Conservation (phyloP, 2,797 vertebrate species). For the Salarias fasciatus region DNA sequence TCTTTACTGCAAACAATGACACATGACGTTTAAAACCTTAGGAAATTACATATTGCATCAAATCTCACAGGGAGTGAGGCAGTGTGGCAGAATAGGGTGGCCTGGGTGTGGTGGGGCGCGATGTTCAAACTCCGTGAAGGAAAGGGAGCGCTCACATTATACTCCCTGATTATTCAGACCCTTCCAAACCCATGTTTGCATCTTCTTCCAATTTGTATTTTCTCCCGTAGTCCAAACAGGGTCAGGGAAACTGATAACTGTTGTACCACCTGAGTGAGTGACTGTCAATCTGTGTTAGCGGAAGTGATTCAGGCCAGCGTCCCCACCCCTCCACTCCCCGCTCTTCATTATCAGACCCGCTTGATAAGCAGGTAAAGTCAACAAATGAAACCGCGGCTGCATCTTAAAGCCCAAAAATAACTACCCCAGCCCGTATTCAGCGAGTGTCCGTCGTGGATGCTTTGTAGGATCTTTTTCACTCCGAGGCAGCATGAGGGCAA, state of each 20-base stretch:
- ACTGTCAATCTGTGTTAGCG: slow-evolving; percentile 42
- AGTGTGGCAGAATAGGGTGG: no score
- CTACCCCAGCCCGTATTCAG: slow-evolving; percentile 21
- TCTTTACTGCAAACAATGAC: no score
- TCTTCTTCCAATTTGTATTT: slow-evolving; percentile 16
- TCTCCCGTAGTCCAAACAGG: slow-evolving; percentile 9
- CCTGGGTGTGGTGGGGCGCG: no score
- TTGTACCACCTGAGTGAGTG: slow-evolving; percentile 27
- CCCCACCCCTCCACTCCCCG: neutral
- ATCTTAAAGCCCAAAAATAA: slow-evolving; percentile 9
- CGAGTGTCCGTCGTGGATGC: slow-evolving; percentile 39
- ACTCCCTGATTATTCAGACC: neutral
- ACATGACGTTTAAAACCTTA: no score
- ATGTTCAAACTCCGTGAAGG: no score
- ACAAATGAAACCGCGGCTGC: slow-evolving; percentile 8
- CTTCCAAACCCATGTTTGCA: slow-evolving; percentile 12
- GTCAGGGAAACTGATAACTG: slow-evolving; percentile 22
- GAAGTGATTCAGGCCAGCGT: slow-evolving; percentile 6
- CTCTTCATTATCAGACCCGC: neutral
- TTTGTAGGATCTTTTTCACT: slow-evolving; percentile 42
- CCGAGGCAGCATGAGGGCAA: slow-evolving; percentile 46
- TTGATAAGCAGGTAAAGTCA: slow-evolving; percentile 31
- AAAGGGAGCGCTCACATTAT: no score
- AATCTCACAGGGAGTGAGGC: no score
- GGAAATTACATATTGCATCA: no score